A percentile compares a stretch with the other conserved stretches of the same genome.
Evolutionary conservation across 2,113 vertebrate species (phyloP).

Genomic region (Rhineura floridana): DNA sequence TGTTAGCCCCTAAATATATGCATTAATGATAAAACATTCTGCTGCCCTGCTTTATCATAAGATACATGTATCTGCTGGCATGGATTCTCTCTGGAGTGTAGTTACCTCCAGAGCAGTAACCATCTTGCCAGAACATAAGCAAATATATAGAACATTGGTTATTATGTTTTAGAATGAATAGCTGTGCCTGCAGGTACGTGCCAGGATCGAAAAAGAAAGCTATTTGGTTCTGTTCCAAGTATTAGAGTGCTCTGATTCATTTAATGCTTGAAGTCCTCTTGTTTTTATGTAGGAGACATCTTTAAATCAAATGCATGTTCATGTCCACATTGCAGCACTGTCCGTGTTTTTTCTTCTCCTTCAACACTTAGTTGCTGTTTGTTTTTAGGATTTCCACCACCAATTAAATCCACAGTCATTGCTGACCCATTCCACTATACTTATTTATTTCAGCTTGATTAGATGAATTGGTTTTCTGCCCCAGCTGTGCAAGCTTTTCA

Average conservation of each 20-base stretch:
- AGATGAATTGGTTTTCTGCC: conserved; percentile 14
- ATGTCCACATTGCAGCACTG: conserved; percentile 5
- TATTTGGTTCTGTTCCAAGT: conserved; percentile 49
- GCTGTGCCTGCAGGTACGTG: conserved; percentile 32
- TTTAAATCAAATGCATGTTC: background rate
- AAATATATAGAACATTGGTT: background rate
- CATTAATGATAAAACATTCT: background rate
- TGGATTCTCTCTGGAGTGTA: conserved; percentile 21
- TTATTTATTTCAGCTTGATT: background rate
- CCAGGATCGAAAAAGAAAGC: conserved; percentile 16
- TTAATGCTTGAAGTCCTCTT: conserved; percentile 47
- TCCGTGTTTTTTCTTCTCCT: background rate
- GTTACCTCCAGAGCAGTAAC: conserved; percentile 32
- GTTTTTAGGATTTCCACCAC: background rate
- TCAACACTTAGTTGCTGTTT: background rate
- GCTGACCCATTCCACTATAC: background rate
- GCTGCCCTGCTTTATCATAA: background rate
- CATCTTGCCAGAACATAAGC: conserved; percentile 25
- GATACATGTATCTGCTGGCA: background rate
- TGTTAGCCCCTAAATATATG: background rate
- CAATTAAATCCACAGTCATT: conserved; percentile 22
- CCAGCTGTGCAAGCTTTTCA: conserved; percentile 15
- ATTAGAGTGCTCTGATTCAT: conserved; percentile 40
- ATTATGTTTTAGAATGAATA: conserved; percentile 46
- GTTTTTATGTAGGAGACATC: conserved; percentile 29